Base-by-base conservation (phyloP, 2,113 vertebrate genomes). In the Clarias gariepinus region DNA sequence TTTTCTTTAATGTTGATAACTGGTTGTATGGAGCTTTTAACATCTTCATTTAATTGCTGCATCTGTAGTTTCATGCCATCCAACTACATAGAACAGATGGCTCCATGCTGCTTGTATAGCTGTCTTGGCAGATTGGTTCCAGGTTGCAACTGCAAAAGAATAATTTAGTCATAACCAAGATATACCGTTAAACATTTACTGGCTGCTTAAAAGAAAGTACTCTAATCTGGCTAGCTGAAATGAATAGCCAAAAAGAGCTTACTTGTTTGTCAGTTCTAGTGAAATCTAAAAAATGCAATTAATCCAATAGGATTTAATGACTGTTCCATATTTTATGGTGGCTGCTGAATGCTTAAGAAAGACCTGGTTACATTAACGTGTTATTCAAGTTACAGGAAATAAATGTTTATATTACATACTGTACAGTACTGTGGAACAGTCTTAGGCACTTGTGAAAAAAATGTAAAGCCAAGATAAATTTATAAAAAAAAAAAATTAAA, bases 201-300 rank as follows among this genome's bases (percentile, higher is more conserved):
- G 52, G 25, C 25, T 77, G 74, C 74, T 28, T 23, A 13, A 47
- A 73, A 41, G 21, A 74, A 71, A 47, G 36, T 23, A 53, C 47
- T 55, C 74, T 55, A 77, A 77, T 18, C 52, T 77, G 52, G 21
- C 47, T 53, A 55, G 47, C 15, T 55, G 52, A 77, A 77, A 77
- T 77, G 33, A 9, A 41, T 41, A 73, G 2, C 33, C 11, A 7
- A 73, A 73, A 23, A 4, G 25, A 11, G 73, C 21, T 41, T 41
- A 23, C 69, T 23, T 74, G 71, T 52, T 73, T 71, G 68, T 19
- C 69, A 73, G 19, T 41, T 73, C 69, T 73, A 19, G 33, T 41
- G 33, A 73, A 73, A 41, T 73, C 13, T 77, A 47, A 77, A 77
- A 77, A 77, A 77, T n/a, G 74, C 74, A 77, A 53, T 53, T 77